Evolutionary conservation across 2,113 vertebrate genomes (phyloP).

Genomic region (Nanger granti): DNA sequence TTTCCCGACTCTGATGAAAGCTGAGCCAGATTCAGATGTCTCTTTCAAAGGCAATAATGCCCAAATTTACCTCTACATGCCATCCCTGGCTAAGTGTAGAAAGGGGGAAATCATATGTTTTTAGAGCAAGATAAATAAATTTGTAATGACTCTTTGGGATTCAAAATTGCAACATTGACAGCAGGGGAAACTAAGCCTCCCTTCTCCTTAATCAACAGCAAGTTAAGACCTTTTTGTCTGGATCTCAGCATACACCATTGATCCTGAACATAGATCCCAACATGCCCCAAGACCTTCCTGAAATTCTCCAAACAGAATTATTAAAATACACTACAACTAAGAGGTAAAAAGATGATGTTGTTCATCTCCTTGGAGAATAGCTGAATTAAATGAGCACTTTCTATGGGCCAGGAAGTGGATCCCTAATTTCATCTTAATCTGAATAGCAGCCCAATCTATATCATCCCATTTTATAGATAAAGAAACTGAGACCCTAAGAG

Average conservation of each 20-base stretch:
- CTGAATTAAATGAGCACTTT: background rate
- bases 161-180: background rate
- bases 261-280: background rate
- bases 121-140: background rate
- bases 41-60: background rate
- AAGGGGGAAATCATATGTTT: background rate
- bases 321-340: background rate
- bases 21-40: background rate
- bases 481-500: constrained; percentile 3
- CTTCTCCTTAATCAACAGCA: background rate
- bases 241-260: background rate
- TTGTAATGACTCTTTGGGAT: background rate
- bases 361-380: background rate
- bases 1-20: background rate
- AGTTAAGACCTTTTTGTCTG: background rate
- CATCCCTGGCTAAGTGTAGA: background rate
- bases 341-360: background rate
- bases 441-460: background rate
- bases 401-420: background rate
- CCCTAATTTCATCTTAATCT: background rate
- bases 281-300: background rate
- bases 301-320: background rate
- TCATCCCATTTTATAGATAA: constrained; percentile 12
- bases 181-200: background rate
- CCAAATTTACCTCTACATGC: background rate